Evolutionary conservation across 2,888 invertebrate genomes (phyloP).

Genomic region (Drosophila neonasuta): DNA sequence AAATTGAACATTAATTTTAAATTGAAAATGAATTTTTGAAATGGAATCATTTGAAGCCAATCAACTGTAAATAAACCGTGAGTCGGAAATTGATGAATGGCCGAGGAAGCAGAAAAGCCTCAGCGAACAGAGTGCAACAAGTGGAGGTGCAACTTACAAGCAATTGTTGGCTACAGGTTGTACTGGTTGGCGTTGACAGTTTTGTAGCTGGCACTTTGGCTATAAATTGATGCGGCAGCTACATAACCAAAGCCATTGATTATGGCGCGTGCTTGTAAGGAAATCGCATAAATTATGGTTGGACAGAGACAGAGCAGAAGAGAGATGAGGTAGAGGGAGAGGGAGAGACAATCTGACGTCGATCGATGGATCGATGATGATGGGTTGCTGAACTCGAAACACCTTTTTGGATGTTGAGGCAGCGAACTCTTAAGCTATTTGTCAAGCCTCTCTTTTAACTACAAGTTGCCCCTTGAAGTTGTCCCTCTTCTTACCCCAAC

Average conservation of each 20-base stretch:
- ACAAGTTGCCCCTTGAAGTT: no score
- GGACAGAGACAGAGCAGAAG: neutral
- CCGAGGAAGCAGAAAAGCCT: neutral
- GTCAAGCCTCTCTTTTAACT: neutral
- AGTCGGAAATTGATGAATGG: conserved; percentile 43
- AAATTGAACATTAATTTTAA: conserved; percentile 1
- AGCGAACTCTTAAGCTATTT: neutral
- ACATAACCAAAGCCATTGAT: conserved; percentile 48
- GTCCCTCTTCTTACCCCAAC: neutral
- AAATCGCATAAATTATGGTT: conserved; percentile 63
- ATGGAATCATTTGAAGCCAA: conserved; percentile 31
- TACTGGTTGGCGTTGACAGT: conserved; percentile 65
- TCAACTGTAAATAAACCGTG: conserved; percentile 28
- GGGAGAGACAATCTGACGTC: neutral
- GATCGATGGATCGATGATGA: conserved; percentile 16
- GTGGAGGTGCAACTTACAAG: neutral
- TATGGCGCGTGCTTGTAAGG: conserved; percentile 69
- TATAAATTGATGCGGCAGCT: conserved; percentile 55
- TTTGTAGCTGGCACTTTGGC: conserved; percentile 40
- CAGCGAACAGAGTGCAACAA: neutral
- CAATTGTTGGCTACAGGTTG: conserved; percentile 42
- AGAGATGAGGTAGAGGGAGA: neutral
- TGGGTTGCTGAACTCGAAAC: conserved; percentile 27
- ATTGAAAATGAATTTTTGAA: conserved; percentile 33
- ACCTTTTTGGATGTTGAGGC: conserved; percentile 8